Percentiles rank a stretch among this genome's conserved stretches.
These are phyloP conservation scores for Microtus richardsoni DNA, from an alignment of 2,113 vertebrate genomes.

Conservation along the genomic window DNA sequence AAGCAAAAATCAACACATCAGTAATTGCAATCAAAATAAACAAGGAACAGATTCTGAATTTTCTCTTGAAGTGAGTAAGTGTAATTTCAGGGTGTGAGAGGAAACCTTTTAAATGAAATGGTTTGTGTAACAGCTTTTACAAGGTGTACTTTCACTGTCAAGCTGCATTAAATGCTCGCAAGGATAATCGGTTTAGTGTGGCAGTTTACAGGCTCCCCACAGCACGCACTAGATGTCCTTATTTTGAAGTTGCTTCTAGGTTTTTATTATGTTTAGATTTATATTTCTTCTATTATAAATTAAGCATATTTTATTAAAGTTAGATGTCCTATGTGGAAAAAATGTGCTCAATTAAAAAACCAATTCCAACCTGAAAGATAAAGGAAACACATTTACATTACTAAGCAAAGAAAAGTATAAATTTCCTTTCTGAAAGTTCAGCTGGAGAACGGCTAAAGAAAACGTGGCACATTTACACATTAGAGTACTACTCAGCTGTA, in stretches of 20 bases:
- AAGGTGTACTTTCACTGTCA: conserved; percentile 74
- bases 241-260: conserved; percentile 59
- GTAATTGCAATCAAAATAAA: conserved; percentile 72
- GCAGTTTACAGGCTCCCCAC: conserved; percentile 73
- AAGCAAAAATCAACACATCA: conserved; percentile 54
- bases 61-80: conserved; percentile 71
- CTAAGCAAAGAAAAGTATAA: conserved; percentile 4
- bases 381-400: conserved; percentile 19
- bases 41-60: conserved; percentile 52
- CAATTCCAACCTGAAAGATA: conserved; percentile 12
- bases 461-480: too few species aligned
- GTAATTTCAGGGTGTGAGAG: conserved; percentile 74
- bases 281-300: background rate
- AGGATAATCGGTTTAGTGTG: conserved; percentile 69
- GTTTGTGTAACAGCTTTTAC: conserved; percentile 77
- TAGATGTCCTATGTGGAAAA: background rate
- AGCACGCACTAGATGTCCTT: conserved; percentile 64
- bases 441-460: too few species aligned
- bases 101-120: conserved; percentile 80
- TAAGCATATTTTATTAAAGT: background rate
- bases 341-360: conserved; percentile 22
- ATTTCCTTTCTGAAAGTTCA: conserved; percentile 56
- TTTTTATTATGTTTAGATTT: background rate
- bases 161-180: conserved; percentile 65
- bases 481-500: too few species aligned